These are phyloP conservation scores for Torymus aiolomorphi DNA, from an alignment of 2,888 invertebrate genomes.

Conservation along the genomic window DNA sequence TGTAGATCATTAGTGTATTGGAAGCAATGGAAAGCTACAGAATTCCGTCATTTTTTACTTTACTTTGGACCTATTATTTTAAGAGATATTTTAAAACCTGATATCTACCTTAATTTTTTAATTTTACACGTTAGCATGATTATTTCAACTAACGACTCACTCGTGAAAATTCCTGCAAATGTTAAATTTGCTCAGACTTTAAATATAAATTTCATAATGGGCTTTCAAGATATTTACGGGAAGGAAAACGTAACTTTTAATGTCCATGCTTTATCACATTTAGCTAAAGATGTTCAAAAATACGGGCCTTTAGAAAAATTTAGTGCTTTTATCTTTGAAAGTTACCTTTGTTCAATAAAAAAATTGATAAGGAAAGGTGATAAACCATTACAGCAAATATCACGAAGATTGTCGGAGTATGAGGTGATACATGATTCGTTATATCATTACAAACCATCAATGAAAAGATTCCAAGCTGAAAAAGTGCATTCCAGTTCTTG, in stretches of 20 bases:
- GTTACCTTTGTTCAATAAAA: constrained; percentile 20
- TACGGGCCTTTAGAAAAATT: too few relatives aligned
- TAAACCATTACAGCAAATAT: constrained; percentile 24
- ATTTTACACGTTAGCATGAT: too few relatives aligned
- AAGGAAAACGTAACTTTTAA: too few relatives aligned
- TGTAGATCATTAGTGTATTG: too few relatives aligned
- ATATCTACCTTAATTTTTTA: too few relatives aligned
- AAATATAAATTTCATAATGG: not conserved
- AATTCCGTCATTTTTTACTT: too few relatives aligned
- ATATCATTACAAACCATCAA: not conserved
- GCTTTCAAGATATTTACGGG: constrained; percentile 27
- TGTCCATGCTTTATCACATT: constrained; percentile 17
- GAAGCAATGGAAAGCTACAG: too few relatives aligned
- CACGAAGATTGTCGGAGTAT: constrained; percentile 26
- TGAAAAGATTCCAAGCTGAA: not conserved
- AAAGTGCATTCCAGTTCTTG: constrained; percentile 1
- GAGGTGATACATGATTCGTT: not conserved
- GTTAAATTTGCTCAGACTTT: constrained; percentile 11
- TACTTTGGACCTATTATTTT: too few relatives aligned
- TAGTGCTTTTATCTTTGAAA: constrained; percentile 9
- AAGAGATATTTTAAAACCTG: too few relatives aligned
- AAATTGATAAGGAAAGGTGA: constrained; percentile 28
- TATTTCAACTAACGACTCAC: too few relatives aligned
- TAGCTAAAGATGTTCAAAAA: too few relatives aligned
- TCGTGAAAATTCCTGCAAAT: not conserved